These are phyloP conservation scores for Varanus salvator DNA, from an alignment of 2,113 vertebrate species.

Conservation along the genomic window DNA sequence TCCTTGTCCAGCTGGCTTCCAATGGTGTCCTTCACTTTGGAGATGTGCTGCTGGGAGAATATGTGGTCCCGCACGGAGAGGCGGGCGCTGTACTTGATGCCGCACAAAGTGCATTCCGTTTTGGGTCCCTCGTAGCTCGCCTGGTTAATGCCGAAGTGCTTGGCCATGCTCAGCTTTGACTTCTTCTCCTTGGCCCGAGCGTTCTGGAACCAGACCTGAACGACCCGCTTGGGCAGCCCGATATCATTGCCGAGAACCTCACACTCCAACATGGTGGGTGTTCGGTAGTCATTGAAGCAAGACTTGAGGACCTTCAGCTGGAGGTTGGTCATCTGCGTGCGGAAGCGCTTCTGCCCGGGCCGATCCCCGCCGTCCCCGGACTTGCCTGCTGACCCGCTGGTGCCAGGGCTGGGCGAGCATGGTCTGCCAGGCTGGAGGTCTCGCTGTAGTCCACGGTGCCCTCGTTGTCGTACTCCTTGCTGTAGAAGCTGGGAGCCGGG, in stretches of 20 bases:
- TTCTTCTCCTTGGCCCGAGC: slow-evolving; percentile 99
- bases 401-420: slow-evolving; percentile 94
- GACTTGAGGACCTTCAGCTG: slow-evolving; percentile 98
- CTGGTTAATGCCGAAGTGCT: slow-evolving; percentile 99
- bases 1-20: slow-evolving; percentile 99
- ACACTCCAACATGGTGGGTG: slow-evolving; percentile 98
- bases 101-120: slow-evolving; percentile 98
- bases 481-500: slow-evolving; percentile 94
- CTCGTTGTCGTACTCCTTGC: slow-evolving; percentile 97
- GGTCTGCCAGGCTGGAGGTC: slow-evolving; percentile 96
- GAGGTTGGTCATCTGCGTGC: slow-evolving; percentile 99
- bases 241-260: slow-evolving; percentile 99
- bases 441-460: slow-evolving; percentile 97
- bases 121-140: slow-evolving; percentile 98
- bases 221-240: slow-evolving; percentile 99
- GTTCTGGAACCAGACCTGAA: slow-evolving; percentile 99
- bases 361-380: slow-evolving; percentile 92
- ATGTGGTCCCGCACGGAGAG: slow-evolving; percentile 99
- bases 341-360: slow-evolving; percentile 97
- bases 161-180: slow-evolving; percentile 98
- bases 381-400: slow-evolving; percentile 88
- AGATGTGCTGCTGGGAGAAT: slow-evolving; percentile 99
- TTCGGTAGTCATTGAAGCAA: slow-evolving; percentile 99
- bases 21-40: slow-evolving; percentile 98
- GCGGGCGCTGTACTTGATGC: slow-evolving; percentile 97